phyloP scores from a whole-genome alignment of 2,797 vertebrate species.

The Rhinogobio ventralis region DNA sequence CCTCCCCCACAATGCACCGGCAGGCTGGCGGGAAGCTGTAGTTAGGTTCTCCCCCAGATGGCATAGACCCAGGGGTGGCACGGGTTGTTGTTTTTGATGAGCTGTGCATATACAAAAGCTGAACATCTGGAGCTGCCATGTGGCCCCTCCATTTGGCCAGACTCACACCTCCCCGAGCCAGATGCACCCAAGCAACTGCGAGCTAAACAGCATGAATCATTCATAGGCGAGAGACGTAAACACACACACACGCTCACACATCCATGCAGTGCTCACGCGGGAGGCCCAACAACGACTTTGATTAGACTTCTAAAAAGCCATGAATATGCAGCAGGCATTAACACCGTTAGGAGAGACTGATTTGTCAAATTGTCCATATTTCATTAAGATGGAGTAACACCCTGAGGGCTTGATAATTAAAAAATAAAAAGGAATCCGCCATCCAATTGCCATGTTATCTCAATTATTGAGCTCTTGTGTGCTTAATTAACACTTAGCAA shows the following conservation, averaged over 20 bases:
- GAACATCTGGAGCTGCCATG: conserved; percentile 88
- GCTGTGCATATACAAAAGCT: conserved; percentile 82
- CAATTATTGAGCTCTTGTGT: conserved; percentile 76
- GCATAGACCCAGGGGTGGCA: conserved; percentile 76
- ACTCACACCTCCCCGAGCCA: conserved; percentile 74
- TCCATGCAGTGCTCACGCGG: conserved; percentile 61
- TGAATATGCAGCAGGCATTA: conserved; percentile 87
- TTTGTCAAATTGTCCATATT: conserved; percentile 86
- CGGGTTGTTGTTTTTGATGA: conserved; percentile 82
- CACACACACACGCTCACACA: conserved; percentile 37
- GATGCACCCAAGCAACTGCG: conserved; percentile 84
- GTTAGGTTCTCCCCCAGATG: conserved; percentile 77
- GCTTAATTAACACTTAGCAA: conserved; percentile 67
- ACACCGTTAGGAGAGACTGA: conserved; percentile 72
- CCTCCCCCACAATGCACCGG: conserved; percentile 67
- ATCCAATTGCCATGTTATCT: conserved; percentile 70
- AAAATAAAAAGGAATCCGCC: conserved; percentile 70
- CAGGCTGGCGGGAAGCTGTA: conserved; percentile 77
- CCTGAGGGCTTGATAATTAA: conserved; percentile 78
- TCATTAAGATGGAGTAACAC: conserved; percentile 78
- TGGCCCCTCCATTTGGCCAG: conserved; percentile 85
- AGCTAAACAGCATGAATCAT: conserved; percentile 87
- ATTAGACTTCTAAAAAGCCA: conserved; percentile 86
- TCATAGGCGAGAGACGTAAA: conserved; percentile 76
- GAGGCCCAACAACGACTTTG: conserved; percentile 86